A percentile compares a stretch with the other conserved stretches of the same genome.
Conservation (phyloP, 1,140 invertebrate species). For the Eupeodes corollae region DNA sequence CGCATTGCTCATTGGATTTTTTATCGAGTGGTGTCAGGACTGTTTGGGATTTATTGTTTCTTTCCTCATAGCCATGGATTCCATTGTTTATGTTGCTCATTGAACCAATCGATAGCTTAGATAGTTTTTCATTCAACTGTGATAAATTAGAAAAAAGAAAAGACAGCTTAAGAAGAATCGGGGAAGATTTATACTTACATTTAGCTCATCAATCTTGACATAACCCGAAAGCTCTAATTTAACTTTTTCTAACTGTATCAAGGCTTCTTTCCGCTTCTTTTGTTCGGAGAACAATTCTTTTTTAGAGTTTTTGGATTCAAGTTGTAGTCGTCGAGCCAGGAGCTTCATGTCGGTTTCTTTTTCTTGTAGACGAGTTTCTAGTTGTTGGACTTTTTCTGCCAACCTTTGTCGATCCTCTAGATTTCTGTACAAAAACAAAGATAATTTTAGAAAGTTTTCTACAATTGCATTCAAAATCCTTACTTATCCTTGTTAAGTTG, state of each 20-base stretch:
- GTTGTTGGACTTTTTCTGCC: slow-evolving; percentile 47
- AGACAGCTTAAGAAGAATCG: no score
- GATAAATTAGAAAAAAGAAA: no score
- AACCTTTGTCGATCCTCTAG: slow-evolving; percentile 60
- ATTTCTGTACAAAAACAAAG: slow-evolving; percentile 38
- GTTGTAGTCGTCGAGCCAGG: slow-evolving; percentile 51
- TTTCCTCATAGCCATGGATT: no score
- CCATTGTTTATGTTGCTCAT: no score
- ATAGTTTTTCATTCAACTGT: no score
- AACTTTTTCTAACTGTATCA: slow-evolving; percentile 52
- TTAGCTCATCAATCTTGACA: slow-evolving; percentile 28
- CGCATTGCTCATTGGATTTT: slow-evolving; percentile 14
- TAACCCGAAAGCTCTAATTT: slow-evolving; percentile 35
- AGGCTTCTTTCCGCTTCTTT: slow-evolving; percentile 54
- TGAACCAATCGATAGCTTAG: no score
- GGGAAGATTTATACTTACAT: slow-evolving; percentile 11
- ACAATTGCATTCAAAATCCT: background rate
- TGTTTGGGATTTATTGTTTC: slow-evolving; percentile 11
- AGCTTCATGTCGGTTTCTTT: slow-evolving; percentile 57
- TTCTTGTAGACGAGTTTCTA: slow-evolving; percentile 50
- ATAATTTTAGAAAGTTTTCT: background rate
- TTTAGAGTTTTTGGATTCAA: slow-evolving; percentile 60
- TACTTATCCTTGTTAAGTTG: slow-evolving; percentile 57
- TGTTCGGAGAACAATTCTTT: slow-evolving; percentile 57
- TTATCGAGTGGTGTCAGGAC: slow-evolving; percentile 39